Percentiles rank a stretch among this genome's conserved stretches.
Conservation (phyloP, 2,797 vertebrate genomes). For the Macroramphosus scolopax region DNA sequence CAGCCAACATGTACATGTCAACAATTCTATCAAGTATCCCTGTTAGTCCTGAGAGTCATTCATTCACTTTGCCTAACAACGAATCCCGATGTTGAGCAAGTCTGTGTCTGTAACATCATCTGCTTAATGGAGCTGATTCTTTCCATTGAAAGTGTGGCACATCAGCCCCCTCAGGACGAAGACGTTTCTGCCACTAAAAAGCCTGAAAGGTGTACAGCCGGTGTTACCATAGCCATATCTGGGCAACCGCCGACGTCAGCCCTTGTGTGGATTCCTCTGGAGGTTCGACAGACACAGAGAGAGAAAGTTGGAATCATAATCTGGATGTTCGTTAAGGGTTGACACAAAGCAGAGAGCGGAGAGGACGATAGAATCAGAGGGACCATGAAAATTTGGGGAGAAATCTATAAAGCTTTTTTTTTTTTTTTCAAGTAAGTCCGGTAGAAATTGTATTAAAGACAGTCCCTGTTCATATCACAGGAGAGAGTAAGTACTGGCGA, state of each 20-base stretch:
- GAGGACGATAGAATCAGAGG: too few relatives aligned
- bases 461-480: neutral
- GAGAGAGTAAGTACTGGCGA: neutral
- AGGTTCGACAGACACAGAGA: conserved; percentile 16
- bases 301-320: too few relatives aligned
- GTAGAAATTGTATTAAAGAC: too few relatives aligned
- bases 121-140: conserved; percentile 45
- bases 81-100: too few relatives aligned
- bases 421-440: too few relatives aligned
- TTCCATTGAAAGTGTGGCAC: conserved; percentile 27
- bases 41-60: neutral
- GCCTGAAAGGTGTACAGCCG: conserved; percentile 22
- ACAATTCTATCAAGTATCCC: conserved; percentile 19
- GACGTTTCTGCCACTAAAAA: conserved; percentile 24
- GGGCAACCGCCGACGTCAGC: conserved; percentile 45
- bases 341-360: too few relatives aligned
- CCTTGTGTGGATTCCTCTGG: conserved; percentile 26
- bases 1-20: conserved; percentile 25
- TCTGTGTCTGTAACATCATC: conserved; percentile 9
- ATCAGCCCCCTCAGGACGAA: conserved; percentile 27
- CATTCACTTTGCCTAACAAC: too few relatives aligned
- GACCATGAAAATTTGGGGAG: too few relatives aligned
- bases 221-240: conserved; percentile 56
- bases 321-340: too few relatives aligned
- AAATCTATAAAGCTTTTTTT: too few relatives aligned